Evolutionary conservation across 2,888 invertebrate genomes (phyloP).

Genomic region (Plagiodera versicolora): DNA sequence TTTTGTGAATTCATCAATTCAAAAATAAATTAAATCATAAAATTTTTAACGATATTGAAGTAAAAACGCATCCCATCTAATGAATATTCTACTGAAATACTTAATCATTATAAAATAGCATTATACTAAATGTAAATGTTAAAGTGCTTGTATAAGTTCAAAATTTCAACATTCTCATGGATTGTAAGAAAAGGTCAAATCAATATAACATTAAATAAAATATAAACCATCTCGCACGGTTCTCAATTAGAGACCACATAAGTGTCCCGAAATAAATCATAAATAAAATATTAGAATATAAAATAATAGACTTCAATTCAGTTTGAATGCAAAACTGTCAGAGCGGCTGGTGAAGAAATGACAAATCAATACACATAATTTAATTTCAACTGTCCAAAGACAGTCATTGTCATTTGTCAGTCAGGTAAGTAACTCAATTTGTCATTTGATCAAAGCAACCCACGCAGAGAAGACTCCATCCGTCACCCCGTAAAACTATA

Average conservation of each 20-base stretch:
- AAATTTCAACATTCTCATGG: not conserved
- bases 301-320: slow-evolving; percentile 5
- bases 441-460: slow-evolving; percentile 7
- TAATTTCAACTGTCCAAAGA: not conserved
- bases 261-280: slow-evolving; percentile 13
- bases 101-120: not conserved
- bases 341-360: not conserved
- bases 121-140: not conserved
- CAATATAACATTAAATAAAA: not conserved
- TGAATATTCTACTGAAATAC: not conserved
- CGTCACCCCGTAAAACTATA: slow-evolving; percentile 3
- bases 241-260: slow-evolving; percentile 12
- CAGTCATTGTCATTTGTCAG: not conserved
- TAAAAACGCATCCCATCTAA: not conserved
- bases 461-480: not conserved
- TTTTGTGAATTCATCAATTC: slow-evolving; percentile 35
- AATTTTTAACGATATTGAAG: no score
- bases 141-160: not conserved
- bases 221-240: not conserved
- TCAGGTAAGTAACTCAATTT: not conserved
- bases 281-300: slow-evolving; percentile 11
- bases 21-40: no score
- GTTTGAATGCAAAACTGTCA: not conserved
- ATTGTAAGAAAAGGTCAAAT: not conserved
- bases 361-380: not conserved